Conservation (phyloP, 2,888 invertebrate species). For the Prosapia bicincta region DNA sequence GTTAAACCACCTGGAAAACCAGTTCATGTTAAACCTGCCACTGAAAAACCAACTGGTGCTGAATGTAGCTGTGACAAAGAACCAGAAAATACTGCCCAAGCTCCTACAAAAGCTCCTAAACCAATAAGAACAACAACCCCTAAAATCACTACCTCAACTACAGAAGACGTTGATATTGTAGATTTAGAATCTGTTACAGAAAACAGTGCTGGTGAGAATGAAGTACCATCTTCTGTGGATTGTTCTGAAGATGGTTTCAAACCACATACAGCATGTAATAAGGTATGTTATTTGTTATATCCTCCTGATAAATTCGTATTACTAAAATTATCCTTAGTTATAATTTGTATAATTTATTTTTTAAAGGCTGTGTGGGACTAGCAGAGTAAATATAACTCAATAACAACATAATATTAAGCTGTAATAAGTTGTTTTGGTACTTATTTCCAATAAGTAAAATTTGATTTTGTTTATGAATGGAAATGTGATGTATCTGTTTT, state of each 20-base stretch:
- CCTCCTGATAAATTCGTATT: no score
- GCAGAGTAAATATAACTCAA: no score
- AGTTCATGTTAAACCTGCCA: not conserved
- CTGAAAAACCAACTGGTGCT: slow-evolving; percentile 3
- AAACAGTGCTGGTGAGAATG: not conserved
- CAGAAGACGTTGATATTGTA: not conserved
- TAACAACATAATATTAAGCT: no score
- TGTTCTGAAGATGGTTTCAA: slow-evolving; percentile 37
- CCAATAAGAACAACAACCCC: not conserved
- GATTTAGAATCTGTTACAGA: not conserved
- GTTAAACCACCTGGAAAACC: not conserved
- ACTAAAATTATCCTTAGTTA: not conserved
- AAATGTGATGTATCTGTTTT: no score
- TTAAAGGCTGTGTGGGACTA: no score
- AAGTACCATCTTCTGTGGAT: slow-evolving; percentile 36
- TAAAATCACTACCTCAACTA: not conserved
- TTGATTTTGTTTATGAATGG: no score
- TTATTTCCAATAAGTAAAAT: no score
- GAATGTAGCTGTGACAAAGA: not conserved
- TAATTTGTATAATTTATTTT: slow-evolving; percentile 6
- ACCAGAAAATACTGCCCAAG: not conserved
- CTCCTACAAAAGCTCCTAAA: not conserved
- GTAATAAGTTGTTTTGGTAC: no score
- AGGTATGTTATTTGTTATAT: slow-evolving; percentile 34
- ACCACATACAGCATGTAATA: slow-evolving; percentile 38